Evolutionary conservation across 2,888 invertebrate genomes (phyloP).

Genomic region (Drosophila helvetica): DNA sequence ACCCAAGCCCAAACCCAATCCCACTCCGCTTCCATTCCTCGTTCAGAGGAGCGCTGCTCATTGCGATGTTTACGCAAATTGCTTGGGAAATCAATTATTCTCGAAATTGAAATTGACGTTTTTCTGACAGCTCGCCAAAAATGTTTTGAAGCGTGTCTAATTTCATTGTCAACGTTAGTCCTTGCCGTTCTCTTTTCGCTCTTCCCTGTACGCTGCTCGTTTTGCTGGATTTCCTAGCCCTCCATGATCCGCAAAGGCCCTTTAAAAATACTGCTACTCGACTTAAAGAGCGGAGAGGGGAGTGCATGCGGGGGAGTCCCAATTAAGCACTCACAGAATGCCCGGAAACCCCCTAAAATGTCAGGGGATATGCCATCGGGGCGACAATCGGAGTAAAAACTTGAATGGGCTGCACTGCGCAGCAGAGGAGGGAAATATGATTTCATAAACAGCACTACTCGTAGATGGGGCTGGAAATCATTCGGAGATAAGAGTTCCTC

Average conservation of each 20-base stretch:
- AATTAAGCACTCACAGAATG: slow-evolving; percentile 71
- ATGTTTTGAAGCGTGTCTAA: slow-evolving; percentile 75
- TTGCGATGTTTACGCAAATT: slow-evolving; percentile 73
- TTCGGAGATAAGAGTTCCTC: background rate
- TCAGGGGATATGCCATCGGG: slow-evolving; percentile 50
- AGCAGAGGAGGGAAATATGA: background rate
- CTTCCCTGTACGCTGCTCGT: slow-evolving; percentile 1
- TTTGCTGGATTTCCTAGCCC: slow-evolving; percentile 21
- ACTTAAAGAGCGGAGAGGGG: slow-evolving; percentile 9
- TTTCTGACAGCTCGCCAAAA: slow-evolving; percentile 74
- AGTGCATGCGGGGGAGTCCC: slow-evolving; percentile 48
- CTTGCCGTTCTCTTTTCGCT: background rate
- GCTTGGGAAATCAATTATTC: slow-evolving; percentile 80
- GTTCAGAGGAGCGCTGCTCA: slow-evolving; percentile 49
- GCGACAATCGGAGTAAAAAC: slow-evolving; percentile 17
- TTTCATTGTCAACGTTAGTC: slow-evolving; percentile 65
- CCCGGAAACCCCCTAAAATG: slow-evolving; percentile 33
- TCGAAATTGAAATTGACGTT: slow-evolving; percentile 80
- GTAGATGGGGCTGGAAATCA: background rate
- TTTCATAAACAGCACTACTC: background rate
- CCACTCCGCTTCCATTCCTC: slow-evolving; percentile 2
- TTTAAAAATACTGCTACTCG: slow-evolving; percentile 18
- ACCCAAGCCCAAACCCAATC: slow-evolving; percentile 1
- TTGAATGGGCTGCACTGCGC: background rate
- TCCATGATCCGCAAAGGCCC: background rate